Conservation (phyloP, 2,888 invertebrate genomes). For the Celastrina argiolus region DNA sequence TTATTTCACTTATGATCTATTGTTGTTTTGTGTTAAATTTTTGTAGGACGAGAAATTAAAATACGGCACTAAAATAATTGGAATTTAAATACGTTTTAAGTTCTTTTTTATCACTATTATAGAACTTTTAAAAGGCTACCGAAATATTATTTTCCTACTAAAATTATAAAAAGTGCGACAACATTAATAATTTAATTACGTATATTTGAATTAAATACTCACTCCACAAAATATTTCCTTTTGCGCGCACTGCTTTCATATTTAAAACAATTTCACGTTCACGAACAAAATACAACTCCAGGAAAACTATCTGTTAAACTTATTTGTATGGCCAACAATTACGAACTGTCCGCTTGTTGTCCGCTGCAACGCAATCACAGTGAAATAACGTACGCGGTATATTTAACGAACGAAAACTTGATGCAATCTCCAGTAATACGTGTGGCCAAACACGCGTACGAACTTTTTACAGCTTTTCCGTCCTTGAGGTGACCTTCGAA, state of each 20-base stretch:
- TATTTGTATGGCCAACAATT: not conserved
- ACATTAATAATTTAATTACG: no score
- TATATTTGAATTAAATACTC: slow-evolving; percentile 48
- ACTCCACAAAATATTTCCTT: slow-evolving; percentile 79
- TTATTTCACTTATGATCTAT: no score
- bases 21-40: no score
- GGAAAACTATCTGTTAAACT: not conserved
- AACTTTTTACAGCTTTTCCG: slow-evolving; percentile 59
- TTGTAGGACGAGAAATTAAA: no score
- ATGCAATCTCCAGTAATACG: slow-evolving; percentile 27
- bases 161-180: no score
- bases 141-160: no score
- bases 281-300: not conserved
- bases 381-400: not conserved
- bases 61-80: no score
- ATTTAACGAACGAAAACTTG: slow-evolving; percentile 6
- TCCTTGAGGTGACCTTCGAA: slow-evolving; percentile 68
- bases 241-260: slow-evolving; percentile 74
- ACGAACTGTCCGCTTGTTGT: not conserved
- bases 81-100: no score
- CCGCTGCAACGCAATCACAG: not conserved
- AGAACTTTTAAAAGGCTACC: no score
- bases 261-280: slow-evolving; percentile 28
- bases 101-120: no score
- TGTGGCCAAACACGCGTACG: slow-evolving; percentile 34